Evolutionary conservation across 2,888 invertebrate genomes (phyloP), one percentile per base, ranked within the genome.

Genomic region (Troides helena): DNA sequence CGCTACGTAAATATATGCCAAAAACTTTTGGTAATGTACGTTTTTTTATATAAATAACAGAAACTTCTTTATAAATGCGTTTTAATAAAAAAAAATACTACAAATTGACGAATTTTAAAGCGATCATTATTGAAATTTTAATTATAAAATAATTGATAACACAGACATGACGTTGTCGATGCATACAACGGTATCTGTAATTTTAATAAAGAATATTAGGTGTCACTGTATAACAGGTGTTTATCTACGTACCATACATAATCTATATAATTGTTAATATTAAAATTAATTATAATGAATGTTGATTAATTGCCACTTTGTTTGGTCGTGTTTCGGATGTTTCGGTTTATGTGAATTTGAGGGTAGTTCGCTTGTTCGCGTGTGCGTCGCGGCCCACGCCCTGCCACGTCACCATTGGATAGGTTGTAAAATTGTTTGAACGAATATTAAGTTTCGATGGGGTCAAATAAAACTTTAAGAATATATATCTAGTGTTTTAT

Each of bases 181-280:
- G 74, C 82, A 83, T 81, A 81, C 85, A 84, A 83, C 81, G 85
- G 85, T 78, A 73, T 83, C 78, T 85, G 81, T 85, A 87, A 84
- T 85, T 30, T 83, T 83, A 85, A 82, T 80, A 83, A 81, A 83
- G 86, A 87, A 83, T 88, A 87, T 83, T 92, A 92, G 89, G 87
- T 90, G 89, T 92, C 90, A 86, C 92, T 92, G 90, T 92, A 87
- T 90, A 91, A 92, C 92, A 92, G 92, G 85, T 89, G 89, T 92
- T 91, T 90, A 86, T 87, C 84, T 85, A 85, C 85, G 80, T 87
- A 85, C 57, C 84, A 75, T 86, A 90, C 88, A 90, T 91, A 89
- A 89, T 90, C 85, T 90, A 90, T 92, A 89, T 89, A 88, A 85
- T 88, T 90, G 90, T 92, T 92, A 92, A 88, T 89, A 90, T 87